Evolutionary conservation across 2,113 vertebrate genomes (phyloP).

Genomic region (Clarias gariepinus): DNA sequence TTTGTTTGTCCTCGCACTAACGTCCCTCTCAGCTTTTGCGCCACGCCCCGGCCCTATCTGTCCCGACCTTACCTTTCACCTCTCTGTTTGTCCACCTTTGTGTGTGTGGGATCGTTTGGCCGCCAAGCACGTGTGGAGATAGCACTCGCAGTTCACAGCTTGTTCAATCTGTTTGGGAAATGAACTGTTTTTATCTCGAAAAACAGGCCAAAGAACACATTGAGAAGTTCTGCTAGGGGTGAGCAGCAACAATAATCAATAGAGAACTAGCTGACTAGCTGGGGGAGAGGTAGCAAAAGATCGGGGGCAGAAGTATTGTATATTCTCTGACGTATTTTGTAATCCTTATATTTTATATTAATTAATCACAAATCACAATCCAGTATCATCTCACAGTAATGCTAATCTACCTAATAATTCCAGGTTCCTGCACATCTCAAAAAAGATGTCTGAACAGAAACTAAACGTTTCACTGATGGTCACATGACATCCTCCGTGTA

Average conservation of each 20-base stretch:
- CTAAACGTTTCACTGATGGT: neutral
- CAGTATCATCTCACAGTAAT: neutral
- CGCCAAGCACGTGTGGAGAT: conserved; percentile 61
- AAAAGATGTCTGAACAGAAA: neutral
- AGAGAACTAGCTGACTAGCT: neutral
- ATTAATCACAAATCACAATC: neutral
- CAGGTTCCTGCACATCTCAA: neutral
- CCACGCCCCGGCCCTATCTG: conserved; percentile 66
- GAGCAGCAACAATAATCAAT: conserved; percentile 56
- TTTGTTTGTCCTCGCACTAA: conserved; percentile 66
- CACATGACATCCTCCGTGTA: conserved; percentile 18
- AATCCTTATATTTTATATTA: neutral
- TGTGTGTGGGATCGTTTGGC: conserved; percentile 64
- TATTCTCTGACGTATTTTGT: neutral
- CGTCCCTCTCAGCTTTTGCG: conserved; percentile 59
- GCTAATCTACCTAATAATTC: neutral
- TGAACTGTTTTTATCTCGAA: conserved; percentile 67
- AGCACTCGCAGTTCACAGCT: conserved; percentile 62
- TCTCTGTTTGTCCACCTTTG: conserved; percentile 69
- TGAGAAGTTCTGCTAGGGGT: conserved; percentile 59
- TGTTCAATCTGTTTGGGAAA: conserved; percentile 68
- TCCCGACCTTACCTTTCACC: conserved; percentile 65
- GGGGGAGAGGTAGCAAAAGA: neutral
- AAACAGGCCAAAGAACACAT: conserved; percentile 56
- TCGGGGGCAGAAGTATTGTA: neutral